Evolutionary conservation across 2,888 invertebrate species (phyloP).

Genomic region (Netelia inedita): DNA sequence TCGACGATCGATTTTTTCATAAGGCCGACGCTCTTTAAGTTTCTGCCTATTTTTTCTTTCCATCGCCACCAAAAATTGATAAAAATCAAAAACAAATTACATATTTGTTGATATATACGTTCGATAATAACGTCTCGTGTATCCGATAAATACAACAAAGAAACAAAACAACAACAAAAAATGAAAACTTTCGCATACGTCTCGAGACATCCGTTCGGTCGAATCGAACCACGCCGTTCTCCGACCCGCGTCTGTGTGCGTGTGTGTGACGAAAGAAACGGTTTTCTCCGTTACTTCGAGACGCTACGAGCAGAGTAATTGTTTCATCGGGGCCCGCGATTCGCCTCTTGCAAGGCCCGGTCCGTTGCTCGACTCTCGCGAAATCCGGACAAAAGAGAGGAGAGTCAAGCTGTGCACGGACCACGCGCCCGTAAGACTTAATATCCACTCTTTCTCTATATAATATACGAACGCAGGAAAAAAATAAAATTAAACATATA

Average conservation of each 20-base stretch:
- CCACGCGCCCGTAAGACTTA: not conserved
- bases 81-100: no score
- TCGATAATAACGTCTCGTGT: not conserved
- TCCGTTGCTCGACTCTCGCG: conserved; percentile 11
- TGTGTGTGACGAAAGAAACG: not conserved
- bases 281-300: conserved; percentile 15
- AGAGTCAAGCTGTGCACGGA: conserved; percentile 54
- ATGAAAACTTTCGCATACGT: conserved; percentile 33
- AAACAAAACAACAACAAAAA: not conserved
- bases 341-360: conserved; percentile 7
- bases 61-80: no score
- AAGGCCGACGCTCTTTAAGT: no score
- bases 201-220: conserved; percentile 25
- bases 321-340: conserved; percentile 16
- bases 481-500: no score
- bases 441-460: not conserved
- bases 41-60: no score
- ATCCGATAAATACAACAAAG: not conserved
- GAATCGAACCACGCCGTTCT: conserved; percentile 7
- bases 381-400: conserved; percentile 45
- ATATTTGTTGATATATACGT: not conserved
- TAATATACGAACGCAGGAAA: conserved; percentile 16
- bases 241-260: not conserved
- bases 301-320: conserved; percentile 22
- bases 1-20: no score